Base-by-base conservation (phyloP, 2,888 invertebrate species). In the Pyrrhosoma nymphula region DNA sequence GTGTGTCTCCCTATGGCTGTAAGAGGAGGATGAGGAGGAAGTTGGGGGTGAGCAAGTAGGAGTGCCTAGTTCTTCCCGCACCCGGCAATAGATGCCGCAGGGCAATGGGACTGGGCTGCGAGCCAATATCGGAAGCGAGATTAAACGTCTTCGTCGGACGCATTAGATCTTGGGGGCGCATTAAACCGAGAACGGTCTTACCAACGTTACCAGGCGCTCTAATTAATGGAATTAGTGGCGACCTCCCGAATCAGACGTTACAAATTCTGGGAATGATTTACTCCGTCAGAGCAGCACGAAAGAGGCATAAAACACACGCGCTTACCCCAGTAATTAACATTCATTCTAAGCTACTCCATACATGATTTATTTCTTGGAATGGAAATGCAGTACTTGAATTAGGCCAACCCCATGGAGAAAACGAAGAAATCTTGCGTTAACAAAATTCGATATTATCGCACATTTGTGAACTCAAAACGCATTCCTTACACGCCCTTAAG, bases 91-190 rank as follows among this genome's bases (percentile, higher is more conserved):
- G 89, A 39, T 16, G 55, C 47, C 89, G n/a, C 35, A 35, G 82
- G 35, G 82, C 82, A 82, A 82, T 35, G 26, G 82, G 82, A 89
- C n/a, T n/a, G 55, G 89, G 89, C 89, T 16, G 26, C 8, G 89
- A 89, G 89, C 89, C 89, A 89, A 89, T 89, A 56, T 47, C 55
- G 89, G 89, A 89, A 56, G 55, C 89, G 93, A 93, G 93, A 93
- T 93, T 93, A 69, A 63, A 93, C 60, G 47, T 93, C 93, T 93
- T 47, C 93, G 69, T 89, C 47, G 89, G 89, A 56, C 55, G 47
- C 47, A 89, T 89, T 89, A 55, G 89, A 56, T 89, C 89, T 89
- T 55, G 89, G 26, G 89, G 26, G 89, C 55, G 56, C 47, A 89
- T 89, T 56, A 89, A 89, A 89, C 89, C 35, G 56, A 26, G n/a